Base-by-base conservation (phyloP, 2,888 invertebrate genomes). In the Maniola hyperantus region DNA sequence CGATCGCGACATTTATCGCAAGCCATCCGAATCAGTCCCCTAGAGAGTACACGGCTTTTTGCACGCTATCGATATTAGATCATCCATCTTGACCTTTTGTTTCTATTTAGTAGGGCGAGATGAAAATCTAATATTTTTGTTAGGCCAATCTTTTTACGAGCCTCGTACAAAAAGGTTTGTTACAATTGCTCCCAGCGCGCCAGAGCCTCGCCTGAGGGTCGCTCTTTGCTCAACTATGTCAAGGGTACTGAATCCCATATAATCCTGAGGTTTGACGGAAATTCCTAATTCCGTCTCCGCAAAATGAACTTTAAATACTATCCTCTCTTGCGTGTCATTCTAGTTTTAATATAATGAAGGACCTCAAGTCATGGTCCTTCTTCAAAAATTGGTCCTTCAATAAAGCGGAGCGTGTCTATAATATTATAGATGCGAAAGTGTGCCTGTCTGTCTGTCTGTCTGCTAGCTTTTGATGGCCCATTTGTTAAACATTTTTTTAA, bases 131-230 rank as follows among this genome's bases (percentile, higher is more conserved):
- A 51, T 42, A 53, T 53, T 39, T 53, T 39, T 53, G 18, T 62
- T 53, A 50, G 60, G 50, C 39, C 42, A 6, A 44, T 26, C 42
- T 34, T 53, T 42, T 42, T 42, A 53, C 62, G 51, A 26, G n/a
- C 53, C 42, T 51, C 33, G 62, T 53, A 62, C 53, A 62, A 62
- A 62, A 62, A 53, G 54, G 59, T 66, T 61, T 26, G 46, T 64
- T 39, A 53, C 46, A 66, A 69, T 60, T 61, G 64, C 57, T 66
- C 69, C 66, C 69, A 46, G 60, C 67, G 64, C 64, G 64, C 61
- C 57, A 48, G 39, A 61, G 66, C 64, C 36, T 66, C 46, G 61
- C 54, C 66, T 61, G 53, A n/a, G 64, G 68, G 64, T 62, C 54
- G 57, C 65, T 54, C 39, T 67, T 60, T 36, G 46, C 54, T 48